Base-by-base conservation (phyloP, 2,888 invertebrate species). In the Meganola albula region DNA sequence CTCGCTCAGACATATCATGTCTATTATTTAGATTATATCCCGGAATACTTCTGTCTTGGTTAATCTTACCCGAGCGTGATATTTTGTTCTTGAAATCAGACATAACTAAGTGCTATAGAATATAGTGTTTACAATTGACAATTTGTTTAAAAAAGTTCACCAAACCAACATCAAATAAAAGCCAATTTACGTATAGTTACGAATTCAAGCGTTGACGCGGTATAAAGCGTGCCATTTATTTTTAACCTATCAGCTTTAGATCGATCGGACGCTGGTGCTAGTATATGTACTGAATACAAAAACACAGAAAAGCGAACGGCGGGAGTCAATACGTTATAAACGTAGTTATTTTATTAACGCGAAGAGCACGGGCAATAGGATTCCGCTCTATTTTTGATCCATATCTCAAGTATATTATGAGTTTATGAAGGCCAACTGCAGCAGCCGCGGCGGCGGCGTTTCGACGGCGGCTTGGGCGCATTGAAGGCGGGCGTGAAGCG, bases 381-480 rank as follows among this genome's bases (percentile, higher is more conserved):
- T 68, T 74, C 63, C 60, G 63, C 53, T 78, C 84, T 85, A 84
- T 84, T 85, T 83, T 82, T 65, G 77, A 74, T 71, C 73, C 71
- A 70, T 76, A 79, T 72, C 77, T n/a, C n/a, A n/a, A n/a, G 78
- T 77, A 74, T 74, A 75, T 77, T 72, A 74, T 64, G 71, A 74
- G 71, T n/a, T n/a, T n/a, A n/a, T n/a, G n/a, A n/a, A n/a, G n/a
- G n/a, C n/a, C n/a, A n/a, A n/a, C n/a, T n/a, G n/a, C n/a, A n/a
- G n/a, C n/a, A 70, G 73, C 66, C 65, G 61, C 53, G 54, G 52
- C 48, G 53, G 44, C 53, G 58, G 50, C 55, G 37, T 5, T 16
- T n/a, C n/a, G n/a, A n/a, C n/a, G n/a, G 51, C 49, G 54, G 54
- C 53, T 58, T 65, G 68, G 71, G 62, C 67, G 53, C 59, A 58